Evolutionary conservation across 2,797 vertebrate species (phyloP).

Genomic region (Rhabdophis nuchalis): DNA sequence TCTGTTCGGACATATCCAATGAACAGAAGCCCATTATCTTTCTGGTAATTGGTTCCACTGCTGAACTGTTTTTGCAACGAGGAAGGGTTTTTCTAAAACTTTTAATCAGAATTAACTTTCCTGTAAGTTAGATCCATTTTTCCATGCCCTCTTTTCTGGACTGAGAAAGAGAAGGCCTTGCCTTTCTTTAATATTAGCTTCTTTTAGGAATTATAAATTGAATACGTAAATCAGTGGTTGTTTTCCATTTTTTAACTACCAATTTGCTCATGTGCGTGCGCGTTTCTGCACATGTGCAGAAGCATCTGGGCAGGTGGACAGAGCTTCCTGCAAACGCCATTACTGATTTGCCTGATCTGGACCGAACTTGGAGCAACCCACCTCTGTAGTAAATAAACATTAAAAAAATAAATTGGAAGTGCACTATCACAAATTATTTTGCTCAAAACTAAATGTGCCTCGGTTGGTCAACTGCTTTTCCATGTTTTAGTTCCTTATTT

Average conservation of each 20-base stretch:
- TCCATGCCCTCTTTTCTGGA: neutral
- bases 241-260: too few relatives aligned
- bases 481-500: neutral
- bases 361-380: too few relatives aligned
- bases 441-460: neutral
- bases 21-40: neutral
- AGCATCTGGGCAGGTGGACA: too few relatives aligned
- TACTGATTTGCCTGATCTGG: too few relatives aligned
- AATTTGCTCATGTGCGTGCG: too few relatives aligned
- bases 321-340: too few relatives aligned
- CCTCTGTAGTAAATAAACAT: neutral
- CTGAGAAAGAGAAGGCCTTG: neutral
- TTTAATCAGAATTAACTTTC: neutral
- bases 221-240: neutral
- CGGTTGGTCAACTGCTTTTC: neutral
- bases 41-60: neutral
- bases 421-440: neutral
- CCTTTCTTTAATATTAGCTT: neutral
- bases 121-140: neutral
- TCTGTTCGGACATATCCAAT: neutral
- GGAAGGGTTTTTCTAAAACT: neutral
- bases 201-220: neutral
- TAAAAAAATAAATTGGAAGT: neutral
- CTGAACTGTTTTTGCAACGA: neutral
- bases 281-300: too few relatives aligned